A percentile compares a stretch with the other conserved stretches of the same genome.
Conservation (phyloP, 2,797 vertebrate genomes). For the Catostomus latipinnis region DNA sequence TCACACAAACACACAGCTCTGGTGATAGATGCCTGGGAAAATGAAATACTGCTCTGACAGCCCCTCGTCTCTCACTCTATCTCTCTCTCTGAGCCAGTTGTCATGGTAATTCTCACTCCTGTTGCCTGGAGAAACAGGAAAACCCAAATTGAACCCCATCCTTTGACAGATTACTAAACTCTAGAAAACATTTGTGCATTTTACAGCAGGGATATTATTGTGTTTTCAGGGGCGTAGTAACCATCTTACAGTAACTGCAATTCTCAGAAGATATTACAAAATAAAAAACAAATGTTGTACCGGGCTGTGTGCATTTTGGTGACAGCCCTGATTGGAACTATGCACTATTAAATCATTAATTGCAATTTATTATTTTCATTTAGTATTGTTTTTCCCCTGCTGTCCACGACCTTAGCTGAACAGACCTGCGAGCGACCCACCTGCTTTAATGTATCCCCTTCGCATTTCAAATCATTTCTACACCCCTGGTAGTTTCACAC, state of each 20-base stretch:
- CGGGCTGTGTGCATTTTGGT: no score
- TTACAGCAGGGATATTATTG: background rate
- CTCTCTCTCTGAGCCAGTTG: slow-evolving; percentile 44
- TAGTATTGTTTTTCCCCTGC: no score
- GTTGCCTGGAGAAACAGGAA: slow-evolving; percentile 54
- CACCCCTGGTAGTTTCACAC: background rate
- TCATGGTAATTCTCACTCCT: slow-evolving; percentile 56
- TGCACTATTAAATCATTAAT: no score
- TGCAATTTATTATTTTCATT: no score
- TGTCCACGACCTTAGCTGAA: no score
- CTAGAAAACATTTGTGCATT: background rate
- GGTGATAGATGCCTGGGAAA: slow-evolving; percentile 43
- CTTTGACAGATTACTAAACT: slow-evolving; percentile 26
- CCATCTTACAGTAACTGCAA: no score
- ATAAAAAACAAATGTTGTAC: no score
- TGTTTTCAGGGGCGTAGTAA: background rate
- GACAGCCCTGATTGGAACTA: no score
- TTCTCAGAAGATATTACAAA: no score
- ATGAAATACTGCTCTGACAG: slow-evolving; percentile 41
- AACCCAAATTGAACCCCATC: slow-evolving; percentile 10
- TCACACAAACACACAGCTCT: slow-evolving; percentile 32
- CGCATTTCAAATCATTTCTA: background rate
- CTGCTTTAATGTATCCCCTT: no score
- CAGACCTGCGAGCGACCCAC: no score
- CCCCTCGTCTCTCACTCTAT: slow-evolving; percentile 34